Conservation (phyloP, 2,113 vertebrate genomes). For the Pachyramphus minor region DNA sequence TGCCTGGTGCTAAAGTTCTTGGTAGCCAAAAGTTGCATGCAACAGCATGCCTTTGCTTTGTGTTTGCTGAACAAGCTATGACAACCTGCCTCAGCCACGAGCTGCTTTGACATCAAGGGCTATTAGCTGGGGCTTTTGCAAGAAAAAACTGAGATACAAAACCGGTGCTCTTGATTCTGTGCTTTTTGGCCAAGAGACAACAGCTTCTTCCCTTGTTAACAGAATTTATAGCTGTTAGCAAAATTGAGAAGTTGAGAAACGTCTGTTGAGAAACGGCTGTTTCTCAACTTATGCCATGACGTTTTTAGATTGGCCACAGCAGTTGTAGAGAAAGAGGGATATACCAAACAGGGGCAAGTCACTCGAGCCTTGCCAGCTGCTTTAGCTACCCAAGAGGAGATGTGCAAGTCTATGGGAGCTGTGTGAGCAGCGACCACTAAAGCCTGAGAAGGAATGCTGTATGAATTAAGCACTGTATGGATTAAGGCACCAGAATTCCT, state of each 20-base stretch:
- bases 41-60: background rate
- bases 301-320: background rate
- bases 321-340: background rate
- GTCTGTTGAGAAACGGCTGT: too few species aligned
- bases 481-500: background rate
- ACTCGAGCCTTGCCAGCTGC: background rate
- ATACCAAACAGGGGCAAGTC: background rate
- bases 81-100: background rate
- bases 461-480: too few species aligned
- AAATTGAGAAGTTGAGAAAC: too few species aligned
- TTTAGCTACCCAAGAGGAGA: background rate
- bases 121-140: background rate
- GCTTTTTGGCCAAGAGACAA: background rate
- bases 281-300: accelerated
- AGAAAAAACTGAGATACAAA: background rate
- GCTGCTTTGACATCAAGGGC: background rate
- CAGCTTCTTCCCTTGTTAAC: background rate
- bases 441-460: background rate
- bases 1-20: background rate
- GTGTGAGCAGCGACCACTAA: background rate
- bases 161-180: background rate
- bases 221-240: too few species aligned
- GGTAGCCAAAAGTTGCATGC: background rate
- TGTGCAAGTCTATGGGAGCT: background rate
- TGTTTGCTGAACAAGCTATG: background rate